phyloP scores from a whole-genome alignment of 2,797 vertebrate species.

The Urosaurus nigricauda region DNA sequence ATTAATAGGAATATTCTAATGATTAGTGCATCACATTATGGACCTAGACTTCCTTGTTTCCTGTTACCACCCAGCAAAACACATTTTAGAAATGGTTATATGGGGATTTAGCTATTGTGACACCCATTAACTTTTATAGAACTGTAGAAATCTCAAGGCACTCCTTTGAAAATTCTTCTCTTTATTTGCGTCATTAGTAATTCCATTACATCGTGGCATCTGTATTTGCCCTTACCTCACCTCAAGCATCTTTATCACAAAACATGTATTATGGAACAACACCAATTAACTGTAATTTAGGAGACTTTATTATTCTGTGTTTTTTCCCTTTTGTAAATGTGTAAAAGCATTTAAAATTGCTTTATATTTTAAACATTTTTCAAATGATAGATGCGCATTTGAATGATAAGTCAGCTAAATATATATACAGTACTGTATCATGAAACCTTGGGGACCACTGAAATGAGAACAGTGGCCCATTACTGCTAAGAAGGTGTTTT shows the following conservation, averaged over 20 bases:
- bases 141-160: constrained; percentile 41
- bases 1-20: neutral
- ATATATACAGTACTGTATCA: constrained; percentile 81
- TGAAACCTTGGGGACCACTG: constrained; percentile 91
- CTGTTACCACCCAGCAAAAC: constrained; percentile 3
- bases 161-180: constrained; percentile 30
- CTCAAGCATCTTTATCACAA: neutral
- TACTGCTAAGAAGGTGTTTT: constrained; percentile 95
- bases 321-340: constrained; percentile 26
- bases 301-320: constrained; percentile 30
- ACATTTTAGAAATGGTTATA: constrained; percentile 9
- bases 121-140: constrained; percentile 49
- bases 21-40: constrained; percentile 15
- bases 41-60: neutral
- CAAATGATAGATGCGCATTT: constrained; percentile 68
- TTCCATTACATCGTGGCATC: neutral
- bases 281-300: neutral
- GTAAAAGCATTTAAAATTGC: constrained; percentile 20
- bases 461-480: constrained; percentile 92
- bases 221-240: neutral
- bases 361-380: constrained; percentile 38
- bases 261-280: constrained; percentile 28
- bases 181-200: constrained; percentile 15
- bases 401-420: constrained; percentile 85
- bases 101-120: constrained; percentile 57